phyloP scores from a whole-genome alignment of 2,797 vertebrate genomes.

The Erpetoichthys calabaricus region DNA sequence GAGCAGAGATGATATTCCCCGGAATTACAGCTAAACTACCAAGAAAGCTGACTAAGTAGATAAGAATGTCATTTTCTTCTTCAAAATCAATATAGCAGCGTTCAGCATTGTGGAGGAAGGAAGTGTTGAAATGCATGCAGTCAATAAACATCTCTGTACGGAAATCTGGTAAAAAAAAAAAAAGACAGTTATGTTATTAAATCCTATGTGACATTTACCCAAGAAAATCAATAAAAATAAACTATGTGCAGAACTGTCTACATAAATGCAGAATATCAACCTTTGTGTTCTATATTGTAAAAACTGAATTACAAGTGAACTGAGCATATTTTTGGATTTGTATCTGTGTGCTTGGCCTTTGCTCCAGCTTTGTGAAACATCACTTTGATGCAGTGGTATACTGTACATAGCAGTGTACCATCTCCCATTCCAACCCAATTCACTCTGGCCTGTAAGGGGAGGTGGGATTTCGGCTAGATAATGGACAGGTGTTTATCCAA shows the following conservation, averaged over 20 bases:
- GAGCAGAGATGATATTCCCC: constrained; percentile 84
- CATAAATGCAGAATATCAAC: background rate
- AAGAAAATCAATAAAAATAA: too few species aligned
- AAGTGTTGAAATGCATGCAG: constrained; percentile 70
- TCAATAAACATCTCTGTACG: constrained; percentile 80
- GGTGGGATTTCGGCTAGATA: too few species aligned
- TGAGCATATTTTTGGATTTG: too few species aligned
- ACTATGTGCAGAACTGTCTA: background rate
- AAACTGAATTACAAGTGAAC: too few species aligned
- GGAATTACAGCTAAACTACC: constrained; percentile 85
- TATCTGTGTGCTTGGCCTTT: too few species aligned
- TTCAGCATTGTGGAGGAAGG: constrained; percentile 69
- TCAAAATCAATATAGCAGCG: constrained; percentile 88
- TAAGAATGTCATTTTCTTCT: constrained; percentile 86
- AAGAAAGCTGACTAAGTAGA: constrained; percentile 92
- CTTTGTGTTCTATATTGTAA: background rate
- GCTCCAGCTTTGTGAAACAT: too few species aligned
- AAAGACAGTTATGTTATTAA: background rate
- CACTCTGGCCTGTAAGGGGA: too few species aligned
- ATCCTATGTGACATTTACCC: background rate
- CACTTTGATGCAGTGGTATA: too few species aligned
- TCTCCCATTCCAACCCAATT: too few species aligned
- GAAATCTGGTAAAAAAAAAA: constrained; percentile 55
- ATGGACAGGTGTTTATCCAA: too few species aligned
- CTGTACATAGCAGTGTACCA: too few species aligned